phyloP scores from a whole-genome alignment of 2,797 vertebrate species.

The Chrosomus eos region DNA sequence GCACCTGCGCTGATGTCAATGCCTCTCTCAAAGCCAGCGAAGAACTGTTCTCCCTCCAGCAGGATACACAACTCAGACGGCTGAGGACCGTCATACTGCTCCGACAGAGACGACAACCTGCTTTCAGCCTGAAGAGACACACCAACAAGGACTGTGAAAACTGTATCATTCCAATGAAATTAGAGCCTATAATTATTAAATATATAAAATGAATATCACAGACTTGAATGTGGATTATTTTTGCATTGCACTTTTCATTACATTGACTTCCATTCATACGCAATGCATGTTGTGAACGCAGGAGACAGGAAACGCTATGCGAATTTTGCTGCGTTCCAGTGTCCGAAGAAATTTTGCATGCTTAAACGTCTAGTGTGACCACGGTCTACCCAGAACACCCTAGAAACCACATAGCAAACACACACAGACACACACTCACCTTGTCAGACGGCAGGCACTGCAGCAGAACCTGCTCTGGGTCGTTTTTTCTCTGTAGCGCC shows the following conservation, averaged over 20 bases:
- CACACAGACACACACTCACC: conserved; percentile 77
- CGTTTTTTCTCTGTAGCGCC: conserved; percentile 88
- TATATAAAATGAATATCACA: background rate
- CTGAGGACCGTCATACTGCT: conserved; percentile 90
- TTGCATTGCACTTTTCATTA: background rate
- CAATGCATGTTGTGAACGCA: background rate
- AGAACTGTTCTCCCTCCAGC: conserved; percentile 97
- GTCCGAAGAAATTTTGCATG: background rate
- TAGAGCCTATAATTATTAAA: too few species aligned
- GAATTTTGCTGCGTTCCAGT: too few species aligned
- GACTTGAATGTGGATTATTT: background rate
- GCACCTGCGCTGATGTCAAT: conserved; percentile 85
- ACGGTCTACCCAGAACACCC: background rate
- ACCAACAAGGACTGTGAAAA: background rate
- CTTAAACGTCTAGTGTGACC: background rate
- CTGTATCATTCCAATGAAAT: too few species aligned
- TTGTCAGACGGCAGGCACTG: conserved; percentile 92
- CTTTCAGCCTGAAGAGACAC: conserved; percentile 69
- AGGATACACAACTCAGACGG: conserved; percentile 93
- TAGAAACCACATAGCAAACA: background rate
- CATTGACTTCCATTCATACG: background rate
- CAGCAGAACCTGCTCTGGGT: conserved; percentile 91
- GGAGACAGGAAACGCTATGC: background rate
- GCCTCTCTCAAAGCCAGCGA: conserved; percentile 93
- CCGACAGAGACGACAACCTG: conserved; percentile 71